phyloP scores from a whole-genome alignment of 2,888 invertebrate species.

The Eudemis profundana region DNA sequence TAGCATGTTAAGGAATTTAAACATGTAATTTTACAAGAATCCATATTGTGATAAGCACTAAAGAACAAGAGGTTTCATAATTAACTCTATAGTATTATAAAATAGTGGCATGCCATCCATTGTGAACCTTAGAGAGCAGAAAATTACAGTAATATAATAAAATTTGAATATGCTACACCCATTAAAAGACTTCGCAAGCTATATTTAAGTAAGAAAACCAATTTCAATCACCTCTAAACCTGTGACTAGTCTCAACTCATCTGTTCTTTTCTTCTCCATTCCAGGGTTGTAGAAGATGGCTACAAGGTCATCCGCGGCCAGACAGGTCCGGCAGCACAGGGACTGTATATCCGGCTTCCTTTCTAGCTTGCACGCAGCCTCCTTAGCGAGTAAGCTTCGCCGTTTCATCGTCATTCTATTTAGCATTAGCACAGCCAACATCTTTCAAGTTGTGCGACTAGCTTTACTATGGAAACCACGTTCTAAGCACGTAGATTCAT shows the following conservation, averaged over 20 bases:
- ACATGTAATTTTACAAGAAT: no score
- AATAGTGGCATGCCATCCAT: no score
- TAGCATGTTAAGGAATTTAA: no score
- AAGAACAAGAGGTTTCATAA: no score
- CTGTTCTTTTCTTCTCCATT: constrained; percentile 36
- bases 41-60: no score
- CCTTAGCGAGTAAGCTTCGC: constrained; percentile 13
- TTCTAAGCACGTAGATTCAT: not conserved
- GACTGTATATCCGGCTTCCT: constrained; percentile 34
- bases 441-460: constrained; percentile 23
- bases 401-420: constrained; percentile 36
- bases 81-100: no score
- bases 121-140: no score
- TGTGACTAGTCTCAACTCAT: constrained; percentile 39
- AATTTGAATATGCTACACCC: no score
- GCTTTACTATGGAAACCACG: not conserved
- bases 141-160: no score
- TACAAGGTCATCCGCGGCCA: constrained; percentile 33
- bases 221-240: constrained; percentile 45
- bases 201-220: no score
- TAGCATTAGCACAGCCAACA: constrained; percentile 38
- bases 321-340: constrained; percentile 42
- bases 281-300: constrained; percentile 41
- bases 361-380: constrained; percentile 19
- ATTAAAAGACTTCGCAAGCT: no score